phyloP scores from a whole-genome alignment of 1,140 invertebrate genomes.

The Caenorhabditis elegans region WBcel235 BX284602.5:4430001-4430500 shows the following conservation, averaged over 20 bases:
- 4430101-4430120: neutral
- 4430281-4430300: too few relatives aligned
- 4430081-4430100: neutral
- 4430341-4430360: too few relatives aligned
- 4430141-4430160: constrained; percentile 26
- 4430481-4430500: too few relatives aligned
- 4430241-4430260: neutral
- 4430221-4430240: constrained; percentile 32
- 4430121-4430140: neutral
- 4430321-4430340: too few relatives aligned
- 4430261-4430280: too few relatives aligned
- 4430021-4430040: constrained; percentile 7
- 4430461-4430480: too few relatives aligned
- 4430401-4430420: too few relatives aligned
- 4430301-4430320: too few relatives aligned
- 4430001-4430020: constrained; percentile 15
- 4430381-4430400: too few relatives aligned
- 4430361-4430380: too few relatives aligned
- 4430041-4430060: neutral
- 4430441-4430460: too few relatives aligned
- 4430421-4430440: too few relatives aligned
- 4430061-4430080: neutral
- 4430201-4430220: constrained; percentile 14
- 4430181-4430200: constrained; percentile 41
- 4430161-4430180: constrained; percentile 28